A percentile compares a stretch with the other conserved stretches of the same genome.
Conservation (phyloP, 2,888 invertebrate species). For the Argyresthia albistria region DNA sequence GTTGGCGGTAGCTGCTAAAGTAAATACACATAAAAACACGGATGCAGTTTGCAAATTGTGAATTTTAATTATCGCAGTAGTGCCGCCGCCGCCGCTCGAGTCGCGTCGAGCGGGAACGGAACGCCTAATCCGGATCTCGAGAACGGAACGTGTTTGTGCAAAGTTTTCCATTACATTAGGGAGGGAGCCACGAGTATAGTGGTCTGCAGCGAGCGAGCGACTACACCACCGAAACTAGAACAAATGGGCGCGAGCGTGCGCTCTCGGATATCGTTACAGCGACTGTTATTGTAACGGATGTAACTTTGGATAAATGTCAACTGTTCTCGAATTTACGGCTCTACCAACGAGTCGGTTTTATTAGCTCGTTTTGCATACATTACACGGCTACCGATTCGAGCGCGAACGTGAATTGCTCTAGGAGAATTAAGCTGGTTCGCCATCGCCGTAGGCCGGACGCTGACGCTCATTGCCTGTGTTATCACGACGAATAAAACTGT, state of each 20-base stretch:
- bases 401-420: constrained; percentile 23
- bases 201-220: constrained; percentile 7
- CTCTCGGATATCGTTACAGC: constrained; percentile 59
- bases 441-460: background rate
- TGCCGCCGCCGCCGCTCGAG: background rate
- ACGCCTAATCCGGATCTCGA: constrained; percentile 33
- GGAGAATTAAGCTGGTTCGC: constrained; percentile 19
- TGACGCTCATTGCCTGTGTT: background rate
- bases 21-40: constrained; percentile 22
- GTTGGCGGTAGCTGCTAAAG: background rate
- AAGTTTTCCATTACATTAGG: constrained; percentile 60
- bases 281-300: constrained; percentile 67
- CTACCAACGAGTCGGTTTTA: constrained; percentile 48
- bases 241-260: constrained; percentile 46
- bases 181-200: constrained; percentile 20
- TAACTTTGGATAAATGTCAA: constrained; percentile 69
- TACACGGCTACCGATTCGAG: constrained; percentile 39
- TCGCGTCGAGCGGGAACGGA: background rate
- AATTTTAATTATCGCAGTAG: constrained; percentile 50
- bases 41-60: constrained; percentile 26
- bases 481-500: background rate
- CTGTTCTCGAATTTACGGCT: constrained; percentile 61
- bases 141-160: constrained; percentile 39
- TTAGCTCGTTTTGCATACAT: constrained; percentile 63
- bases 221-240: constrained; percentile 43